These are phyloP conservation scores for Montipora foliosa DNA, from an alignment of 64 coral and sea anemone species.

Conservation along the genomic window DNA sequence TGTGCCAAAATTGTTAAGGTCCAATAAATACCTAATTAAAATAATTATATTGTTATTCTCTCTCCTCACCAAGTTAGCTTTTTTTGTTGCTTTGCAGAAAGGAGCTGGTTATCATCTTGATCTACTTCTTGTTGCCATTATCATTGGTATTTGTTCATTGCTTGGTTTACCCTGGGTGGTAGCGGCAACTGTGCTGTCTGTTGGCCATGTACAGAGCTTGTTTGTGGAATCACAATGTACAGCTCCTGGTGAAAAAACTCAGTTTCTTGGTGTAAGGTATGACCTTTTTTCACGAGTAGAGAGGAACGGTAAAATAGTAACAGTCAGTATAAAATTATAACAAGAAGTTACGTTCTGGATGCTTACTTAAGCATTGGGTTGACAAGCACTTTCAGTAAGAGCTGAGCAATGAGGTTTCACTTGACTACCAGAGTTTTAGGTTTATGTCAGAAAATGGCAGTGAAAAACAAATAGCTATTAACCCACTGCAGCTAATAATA, in stretches of 20 bases:
- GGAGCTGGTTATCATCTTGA: slow-evolving; percentile 98
- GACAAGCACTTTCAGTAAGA: too few species aligned
- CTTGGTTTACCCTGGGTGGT: slow-evolving; percentile 97
- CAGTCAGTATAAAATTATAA: too few species aligned
- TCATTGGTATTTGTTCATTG: slow-evolving; percentile 95
- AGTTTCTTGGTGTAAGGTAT: slow-evolving; percentile 98
- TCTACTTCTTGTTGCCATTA: slow-evolving; percentile 84
- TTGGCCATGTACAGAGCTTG: slow-evolving; percentile 96
- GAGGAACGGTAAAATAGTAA: too few species aligned
- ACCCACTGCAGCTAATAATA: too few species aligned
- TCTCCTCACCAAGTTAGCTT: not conserved
- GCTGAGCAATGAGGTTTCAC: too few species aligned
- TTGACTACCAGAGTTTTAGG: not conserved
- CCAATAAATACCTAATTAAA: too few species aligned
- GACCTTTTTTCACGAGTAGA: not conserved
- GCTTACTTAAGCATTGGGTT: too few species aligned
- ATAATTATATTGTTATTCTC: too few species aligned
- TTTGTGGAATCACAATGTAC: slow-evolving; percentile 93
- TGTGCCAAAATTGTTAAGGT: too few species aligned
- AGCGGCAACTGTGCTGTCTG: slow-evolving; percentile 93
- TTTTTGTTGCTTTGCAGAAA: slow-evolving; percentile 71
- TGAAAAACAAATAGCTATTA: too few species aligned
- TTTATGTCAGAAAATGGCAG: too few species aligned
- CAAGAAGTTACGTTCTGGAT: too few species aligned
- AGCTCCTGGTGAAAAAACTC: slow-evolving; percentile 92